Percentiles rank a stretch among this genome's conserved stretches.
phyloP scores from a whole-genome alignment of 2,797 vertebrate species.

The Glossophaga mutica region DNA sequence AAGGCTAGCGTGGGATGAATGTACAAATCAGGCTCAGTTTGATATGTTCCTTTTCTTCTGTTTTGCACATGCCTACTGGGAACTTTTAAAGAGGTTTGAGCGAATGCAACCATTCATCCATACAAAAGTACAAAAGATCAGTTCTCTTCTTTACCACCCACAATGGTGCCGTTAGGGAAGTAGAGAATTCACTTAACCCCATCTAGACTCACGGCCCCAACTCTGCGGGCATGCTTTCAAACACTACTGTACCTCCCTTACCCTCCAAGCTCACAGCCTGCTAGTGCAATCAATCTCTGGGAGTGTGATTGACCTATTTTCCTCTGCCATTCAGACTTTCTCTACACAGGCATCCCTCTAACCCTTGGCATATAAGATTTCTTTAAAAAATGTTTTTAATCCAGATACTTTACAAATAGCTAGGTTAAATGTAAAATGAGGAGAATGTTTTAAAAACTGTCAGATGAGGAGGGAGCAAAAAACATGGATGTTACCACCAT shows the following conservation, averaged over 20 bases:
- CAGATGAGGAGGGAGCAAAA: background rate
- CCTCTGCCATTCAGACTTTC: conserved; percentile 35
- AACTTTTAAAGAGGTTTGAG: conserved; percentile 49
- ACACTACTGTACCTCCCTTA: background rate
- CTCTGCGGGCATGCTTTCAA: conserved; percentile 32
- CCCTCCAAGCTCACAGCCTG: background rate
- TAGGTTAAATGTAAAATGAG: background rate
- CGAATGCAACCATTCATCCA: conserved; percentile 57
- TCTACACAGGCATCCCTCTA: background rate
- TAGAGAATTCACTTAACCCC: conserved; percentile 30
- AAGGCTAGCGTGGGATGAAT: background rate
- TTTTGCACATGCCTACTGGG: conserved; percentile 35
- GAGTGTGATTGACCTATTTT: conserved; percentile 53
- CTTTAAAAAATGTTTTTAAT: background rate
- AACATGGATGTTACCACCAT: background rate
- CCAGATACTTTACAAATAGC: background rate
- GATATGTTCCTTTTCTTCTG: conserved; percentile 16
- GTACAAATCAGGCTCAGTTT: background rate
- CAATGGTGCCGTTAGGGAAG: conserved; percentile 23
- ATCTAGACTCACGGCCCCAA: background rate
- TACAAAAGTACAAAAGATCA: conserved; percentile 49
- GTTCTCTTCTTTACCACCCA: conserved; percentile 40
- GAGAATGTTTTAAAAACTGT: background rate
- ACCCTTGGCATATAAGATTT: background rate
- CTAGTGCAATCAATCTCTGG: conserved; percentile 24